Evolutionary conservation across 2,888 invertebrate species (phyloP).

Genomic region (Ellobium chinense): DNA sequence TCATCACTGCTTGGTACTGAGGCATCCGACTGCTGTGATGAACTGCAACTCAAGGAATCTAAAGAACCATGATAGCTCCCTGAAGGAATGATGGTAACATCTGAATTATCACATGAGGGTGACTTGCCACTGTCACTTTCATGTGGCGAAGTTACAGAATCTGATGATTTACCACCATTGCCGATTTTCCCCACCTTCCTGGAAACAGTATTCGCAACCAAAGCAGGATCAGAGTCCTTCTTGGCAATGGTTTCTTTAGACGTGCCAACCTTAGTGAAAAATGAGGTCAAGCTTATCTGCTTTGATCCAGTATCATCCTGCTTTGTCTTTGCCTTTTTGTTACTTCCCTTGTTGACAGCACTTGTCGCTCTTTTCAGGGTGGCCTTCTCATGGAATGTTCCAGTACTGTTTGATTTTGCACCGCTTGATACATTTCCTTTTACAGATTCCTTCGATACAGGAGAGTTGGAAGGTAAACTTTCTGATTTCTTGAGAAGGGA

Average conservation of each 20-base stretch:
- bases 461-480: neutral
- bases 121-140: too few species aligned
- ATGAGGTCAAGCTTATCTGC: slow-evolving; percentile 45
- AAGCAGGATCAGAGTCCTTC: too few species aligned
- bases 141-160: too few species aligned
- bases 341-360: neutral
- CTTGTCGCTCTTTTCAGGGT: neutral
- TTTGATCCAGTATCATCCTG: slow-evolving; percentile 36
- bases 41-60: too few species aligned
- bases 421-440: neutral
- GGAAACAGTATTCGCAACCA: too few species aligned
- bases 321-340: slow-evolving; percentile 53
- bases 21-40: too few species aligned
- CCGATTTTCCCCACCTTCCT: too few species aligned
- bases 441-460: neutral
- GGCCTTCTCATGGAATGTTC: neutral
- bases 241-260: neutral
- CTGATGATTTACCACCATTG: too few species aligned
- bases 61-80: too few species aligned
- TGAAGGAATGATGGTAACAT: too few species aligned
- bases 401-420: neutral
- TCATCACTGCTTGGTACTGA: too few species aligned
- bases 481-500: neutral
- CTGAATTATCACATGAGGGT: too few species aligned
- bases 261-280: slow-evolving; percentile 34